Evolutionary conservation across 2,113 vertebrate genomes (phyloP), one percentile per base, ranked within the genome.

Genomic region (Lampris megalopsis): DNA sequence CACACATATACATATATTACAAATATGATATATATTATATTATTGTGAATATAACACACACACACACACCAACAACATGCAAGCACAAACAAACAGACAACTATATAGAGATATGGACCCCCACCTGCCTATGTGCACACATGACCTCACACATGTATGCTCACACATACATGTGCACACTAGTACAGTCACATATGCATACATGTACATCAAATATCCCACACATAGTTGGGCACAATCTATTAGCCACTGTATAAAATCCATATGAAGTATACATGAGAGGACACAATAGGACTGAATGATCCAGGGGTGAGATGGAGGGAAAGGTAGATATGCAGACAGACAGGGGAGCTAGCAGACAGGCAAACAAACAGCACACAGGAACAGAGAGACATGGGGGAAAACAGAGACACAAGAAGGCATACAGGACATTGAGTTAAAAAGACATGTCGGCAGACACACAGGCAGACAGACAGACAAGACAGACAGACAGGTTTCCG

Each of bases 191-290:
- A 52, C 71, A 80, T 75, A 79, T 63, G 13, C 38, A 58, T 2
- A 52, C 80, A 75, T 62, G 72, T 61, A 80, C 81, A 83, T 86
- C 77, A 62, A 71, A 71, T 82, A 53, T 81, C 79, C 79, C 71
- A 47, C 37, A 36, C 69, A 73, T 63, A 80, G 59, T n/a, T 3
- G 1, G 13, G 64, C 75, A 81, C 69, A 74, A 80, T 79, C 45
- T 75, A 78, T 79, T 86, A 81, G 80, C 85, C 89, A 83, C 80
- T 90, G 88, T 82, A 88, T 82, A 81, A 86, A 80, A 73, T 60
- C 59, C 71, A 75, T 80, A 83, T 75, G 65, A 67, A 64, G 71
- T 75, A 1, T 43, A 69, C 53, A 68, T 73, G 77, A 86, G 83
- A 88, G 43, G 10, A 40, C 68, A 75, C 58, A 65, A 77, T 73